Conservation (phyloP, 2,113 vertebrate species). For the Phylloscopus trochiloides region DNA sequence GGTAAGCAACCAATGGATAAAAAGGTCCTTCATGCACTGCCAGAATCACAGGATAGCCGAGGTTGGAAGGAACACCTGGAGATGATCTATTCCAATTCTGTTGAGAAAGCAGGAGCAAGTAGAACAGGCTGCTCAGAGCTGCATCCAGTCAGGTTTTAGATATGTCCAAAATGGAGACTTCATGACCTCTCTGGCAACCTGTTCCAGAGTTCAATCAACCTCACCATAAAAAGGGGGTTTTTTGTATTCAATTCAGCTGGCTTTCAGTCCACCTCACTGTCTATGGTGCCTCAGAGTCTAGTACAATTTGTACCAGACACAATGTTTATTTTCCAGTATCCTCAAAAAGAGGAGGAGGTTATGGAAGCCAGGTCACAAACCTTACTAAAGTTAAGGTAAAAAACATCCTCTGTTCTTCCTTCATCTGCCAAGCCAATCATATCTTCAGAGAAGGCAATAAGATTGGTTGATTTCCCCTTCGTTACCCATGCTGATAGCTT, state of each 20-base stretch:
- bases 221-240: background rate
- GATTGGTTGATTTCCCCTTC: background rate
- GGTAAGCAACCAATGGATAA: background rate
- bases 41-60: background rate
- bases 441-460: background rate
- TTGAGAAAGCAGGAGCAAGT: background rate
- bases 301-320: background rate
- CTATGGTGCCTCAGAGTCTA: background rate
- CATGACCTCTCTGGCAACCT: background rate
- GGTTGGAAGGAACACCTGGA: background rate
- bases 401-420: background rate
- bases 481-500: background rate
- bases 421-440: background rate
- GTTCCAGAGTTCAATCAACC: background rate
- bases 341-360: background rate
- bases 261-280: background rate
- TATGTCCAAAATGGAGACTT: background rate
- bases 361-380: fast-evolving
- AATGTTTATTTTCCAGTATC: background rate
- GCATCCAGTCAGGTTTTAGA: background rate
- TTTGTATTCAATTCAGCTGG: background rate
- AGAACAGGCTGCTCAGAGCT: background rate
- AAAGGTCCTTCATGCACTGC: background rate
- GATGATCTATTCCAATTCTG: background rate
- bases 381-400: background rate